Percentiles rank a stretch among this genome's conserved stretches.
Evolutionary conservation across 2,113 vertebrate genomes (phyloP).

Genomic region (Orthochromis indermauri): DNA sequence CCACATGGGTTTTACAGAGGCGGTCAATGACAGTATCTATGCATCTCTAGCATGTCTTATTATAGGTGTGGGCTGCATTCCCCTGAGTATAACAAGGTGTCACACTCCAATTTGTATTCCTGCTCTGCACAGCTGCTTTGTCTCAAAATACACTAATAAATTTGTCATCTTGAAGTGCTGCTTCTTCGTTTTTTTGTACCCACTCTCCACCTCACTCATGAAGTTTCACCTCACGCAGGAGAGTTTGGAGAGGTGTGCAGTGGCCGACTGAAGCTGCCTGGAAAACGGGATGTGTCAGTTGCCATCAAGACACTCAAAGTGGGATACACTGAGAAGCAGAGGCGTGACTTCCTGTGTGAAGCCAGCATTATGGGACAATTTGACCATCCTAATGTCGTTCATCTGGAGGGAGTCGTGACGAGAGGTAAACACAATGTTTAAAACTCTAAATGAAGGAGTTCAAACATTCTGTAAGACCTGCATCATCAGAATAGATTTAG

Average conservation of each 20-base stretch:
- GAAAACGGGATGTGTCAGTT: constrained; percentile 88
- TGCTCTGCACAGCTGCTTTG: constrained; percentile 47
- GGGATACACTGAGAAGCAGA: constrained; percentile 95
- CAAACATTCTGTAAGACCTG: background rate
- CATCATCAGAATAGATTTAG: background rate
- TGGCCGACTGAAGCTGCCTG: constrained; percentile 91
- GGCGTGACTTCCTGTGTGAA: constrained; percentile 94
- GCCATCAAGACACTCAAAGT: constrained; percentile 97
- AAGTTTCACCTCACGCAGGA: constrained; percentile 69
- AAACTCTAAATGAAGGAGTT: background rate
- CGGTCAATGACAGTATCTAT: constrained; percentile 53
- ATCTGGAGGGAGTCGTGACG: constrained; percentile 94
- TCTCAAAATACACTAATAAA: constrained; percentile 46
- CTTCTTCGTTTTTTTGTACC: background rate
- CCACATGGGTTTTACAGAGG: constrained; percentile 54
- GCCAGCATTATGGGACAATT: constrained; percentile 99
- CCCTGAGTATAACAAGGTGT: constrained; percentile 48
- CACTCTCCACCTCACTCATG: background rate
- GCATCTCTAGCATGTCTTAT: constrained; percentile 57
- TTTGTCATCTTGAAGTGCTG: constrained; percentile 42
- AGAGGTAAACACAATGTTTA: constrained; percentile 74
- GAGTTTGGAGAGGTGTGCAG: constrained; percentile 98
- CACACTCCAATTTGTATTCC: constrained; percentile 47
- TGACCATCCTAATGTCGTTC: constrained; percentile 96
- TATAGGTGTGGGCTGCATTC: constrained; percentile 50